Base-by-base conservation (phyloP, 1,140 invertebrate species). In the Bombus fervidus region DNA sequence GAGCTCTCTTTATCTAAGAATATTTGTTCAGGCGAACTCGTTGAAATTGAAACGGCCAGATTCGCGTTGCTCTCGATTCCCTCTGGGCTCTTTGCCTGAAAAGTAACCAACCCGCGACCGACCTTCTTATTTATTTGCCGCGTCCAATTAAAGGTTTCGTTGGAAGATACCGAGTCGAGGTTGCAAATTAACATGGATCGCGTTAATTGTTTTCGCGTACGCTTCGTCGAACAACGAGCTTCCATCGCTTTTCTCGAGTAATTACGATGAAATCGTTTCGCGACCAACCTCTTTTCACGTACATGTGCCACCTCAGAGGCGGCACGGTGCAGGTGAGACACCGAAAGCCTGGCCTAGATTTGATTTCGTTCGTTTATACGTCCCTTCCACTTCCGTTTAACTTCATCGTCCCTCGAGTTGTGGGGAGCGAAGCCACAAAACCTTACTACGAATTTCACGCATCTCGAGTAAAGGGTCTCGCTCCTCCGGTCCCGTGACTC, bases 1-100 rank as follows among this genome's bases (percentile, higher is more conserved):
- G 76, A 83, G 78, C 86, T 89, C 87, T 90, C 90, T 91, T 91
- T 92, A 90, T 90, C 85, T 87, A 92, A 91, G 90, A 91, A 91
- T 92, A 91, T 92, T 92, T 91, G 88, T 90, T 91, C 89, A 91
- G 85, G 89, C 84, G 84, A 89, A 90, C 87, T 88, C 86, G 82
- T 81, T 85, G 89, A 90, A 89, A 91, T 90, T 91, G 89, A 90
- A 91, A 90, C 86, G 78, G 85, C 84, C 82, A 85, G 87, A 89
- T 90, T 90, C 90, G 81, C 85, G 86, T 88, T 83, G 83, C 90
- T 84, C 81, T 81, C 76, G 73, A 76, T 85, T 85, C 80, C 81
- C 73, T 84, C 79, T n/a, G 76, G 72, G 41, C 47, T 83, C 37
- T 62, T 57, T 25, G n/a, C 64, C 22, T 43, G 43, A 47, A 76